phyloP scores from a whole-genome alignment of 2,797 vertebrate species.

The Poecile montanus region DNA sequence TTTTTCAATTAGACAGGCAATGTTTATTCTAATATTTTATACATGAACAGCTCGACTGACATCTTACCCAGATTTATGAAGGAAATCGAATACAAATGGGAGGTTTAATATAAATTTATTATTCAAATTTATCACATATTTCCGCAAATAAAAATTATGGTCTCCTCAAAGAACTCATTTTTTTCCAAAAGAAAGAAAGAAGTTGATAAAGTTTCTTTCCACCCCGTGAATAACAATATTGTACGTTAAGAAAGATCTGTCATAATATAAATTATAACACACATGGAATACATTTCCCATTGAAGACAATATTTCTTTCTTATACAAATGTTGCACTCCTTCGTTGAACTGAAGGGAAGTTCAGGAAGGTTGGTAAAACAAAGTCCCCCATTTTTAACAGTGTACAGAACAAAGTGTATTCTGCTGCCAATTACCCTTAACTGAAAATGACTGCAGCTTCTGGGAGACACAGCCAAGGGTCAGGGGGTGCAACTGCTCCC shows the following conservation, averaged over 20 bases:
- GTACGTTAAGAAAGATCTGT: conserved; percentile 77
- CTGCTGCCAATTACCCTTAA: conserved; percentile 70
- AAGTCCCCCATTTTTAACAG: conserved; percentile 79
- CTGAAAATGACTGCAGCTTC: conserved; percentile 70
- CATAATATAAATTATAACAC: conserved; percentile 82
- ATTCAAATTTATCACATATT: conserved; percentile 74
- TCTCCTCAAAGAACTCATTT: conserved; percentile 56
- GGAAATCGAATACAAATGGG: conserved; percentile 73
- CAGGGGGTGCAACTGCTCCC: conserved; percentile 39
- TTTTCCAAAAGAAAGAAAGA: conserved; percentile 35
- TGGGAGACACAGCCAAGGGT: conserved; percentile 66
- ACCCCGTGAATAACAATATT: conserved; percentile 76
- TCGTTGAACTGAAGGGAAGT: conserved; percentile 77
- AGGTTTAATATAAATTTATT: conserved; percentile 77
- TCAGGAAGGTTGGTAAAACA: conserved; percentile 81
- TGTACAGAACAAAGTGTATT: conserved; percentile 73
- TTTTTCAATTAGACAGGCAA: conserved; percentile 75
- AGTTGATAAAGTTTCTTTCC: conserved; percentile 69
- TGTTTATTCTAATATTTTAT: conserved; percentile 76
- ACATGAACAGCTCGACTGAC: conserved; percentile 57
- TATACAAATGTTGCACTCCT: conserved; percentile 79
- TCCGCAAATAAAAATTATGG: conserved; percentile 70
- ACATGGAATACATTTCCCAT: conserved; percentile 84
- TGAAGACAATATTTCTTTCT: conserved; percentile 84
- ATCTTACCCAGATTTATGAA: conserved; percentile 71